Evolutionary conservation across 2,888 invertebrate genomes (phyloP), one percentile per base, ranked within the genome.

Genomic region (Melitaea athalia): DNA sequence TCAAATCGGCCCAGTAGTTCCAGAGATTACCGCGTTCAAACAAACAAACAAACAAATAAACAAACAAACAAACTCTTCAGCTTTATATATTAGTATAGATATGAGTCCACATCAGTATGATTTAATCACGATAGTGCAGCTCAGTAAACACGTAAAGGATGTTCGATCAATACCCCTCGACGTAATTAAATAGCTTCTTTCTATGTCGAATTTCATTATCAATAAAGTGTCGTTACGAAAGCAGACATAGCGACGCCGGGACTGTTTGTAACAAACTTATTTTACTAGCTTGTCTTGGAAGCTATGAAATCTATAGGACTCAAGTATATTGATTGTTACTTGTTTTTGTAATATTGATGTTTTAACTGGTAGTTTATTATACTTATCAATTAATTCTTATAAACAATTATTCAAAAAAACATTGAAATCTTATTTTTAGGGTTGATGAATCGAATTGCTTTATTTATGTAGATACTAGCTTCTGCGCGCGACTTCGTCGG

Each of bases 231-330:
- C 69, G 69, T 65, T 71, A 76, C 76, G 76, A 55, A 64, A 75
- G 80, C 78, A 89, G 88, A 88, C 88, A 78, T 74, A 72, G 73
- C 71, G 88, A 84, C 88, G 80, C 87, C 88, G 76, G 70, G 69
- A 67, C 73, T 74, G 83, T 85, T 80, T 75, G 76, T 75, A 77
- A 77, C 73, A 77, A 75, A 70, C 66, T 72, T 69, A 66, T 69
- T 72, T 69, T 67, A 67, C 68, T 71, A 72, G 75, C 76, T 74
- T 68, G 68, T 67, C 73, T 72, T 68, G 62, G 67, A 64, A 50
- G 57, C 67, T 64, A 62, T 69, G 67, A 71, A 62, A 55, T 65
- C 62, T 67, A 63, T 64, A 67, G 24, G 63, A 38, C 14, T 24
- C 17, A 53, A 69, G 47, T 63, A 49, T 66, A 61, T n/a, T n/a